Conservation (phyloP, 1,140 invertebrate genomes). For the Drosophila kohkoa region DNA sequence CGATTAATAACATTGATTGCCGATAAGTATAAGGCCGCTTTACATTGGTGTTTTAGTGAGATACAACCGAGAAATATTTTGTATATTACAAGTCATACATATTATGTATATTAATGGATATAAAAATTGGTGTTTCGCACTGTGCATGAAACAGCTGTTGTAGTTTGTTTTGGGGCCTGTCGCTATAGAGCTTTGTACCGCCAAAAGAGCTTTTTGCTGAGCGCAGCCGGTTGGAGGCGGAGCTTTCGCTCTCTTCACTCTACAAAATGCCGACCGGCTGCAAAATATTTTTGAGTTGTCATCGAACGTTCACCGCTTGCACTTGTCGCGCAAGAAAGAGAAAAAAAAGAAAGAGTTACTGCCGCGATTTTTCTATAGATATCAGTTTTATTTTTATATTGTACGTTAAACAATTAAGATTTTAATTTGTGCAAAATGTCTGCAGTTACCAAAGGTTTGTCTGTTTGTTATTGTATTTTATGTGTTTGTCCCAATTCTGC, state of each 20-base stretch:
- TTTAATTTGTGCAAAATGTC: conserved; percentile 61
- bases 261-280: conserved; percentile 44
- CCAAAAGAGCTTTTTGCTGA: conserved; percentile 17
- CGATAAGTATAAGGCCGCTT: no score
- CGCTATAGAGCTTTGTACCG: conserved; percentile 18
- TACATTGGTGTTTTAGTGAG: no score
- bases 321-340: conserved; percentile 7
- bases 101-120: no score
- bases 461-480: conserved; percentile 5
- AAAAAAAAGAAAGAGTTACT: background rate
- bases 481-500: background rate
- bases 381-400: conserved; percentile 19
- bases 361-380: conserved; percentile 10
- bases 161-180: conserved; percentile 27
- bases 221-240: conserved; percentile 1
- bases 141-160: conserved; percentile 54
- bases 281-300: conserved; percentile 20
- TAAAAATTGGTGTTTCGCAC: conserved; percentile 23
- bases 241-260: conserved; percentile 52
- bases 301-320: conserved; percentile 27
- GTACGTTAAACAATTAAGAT: conserved; percentile 2
- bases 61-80: no score
- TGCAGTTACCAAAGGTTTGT: conserved; percentile 67
- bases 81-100: no score
- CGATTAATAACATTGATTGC: no score